Base-by-base conservation (phyloP, 2,113 vertebrate species). In the Okapia johnstoni region DNA sequence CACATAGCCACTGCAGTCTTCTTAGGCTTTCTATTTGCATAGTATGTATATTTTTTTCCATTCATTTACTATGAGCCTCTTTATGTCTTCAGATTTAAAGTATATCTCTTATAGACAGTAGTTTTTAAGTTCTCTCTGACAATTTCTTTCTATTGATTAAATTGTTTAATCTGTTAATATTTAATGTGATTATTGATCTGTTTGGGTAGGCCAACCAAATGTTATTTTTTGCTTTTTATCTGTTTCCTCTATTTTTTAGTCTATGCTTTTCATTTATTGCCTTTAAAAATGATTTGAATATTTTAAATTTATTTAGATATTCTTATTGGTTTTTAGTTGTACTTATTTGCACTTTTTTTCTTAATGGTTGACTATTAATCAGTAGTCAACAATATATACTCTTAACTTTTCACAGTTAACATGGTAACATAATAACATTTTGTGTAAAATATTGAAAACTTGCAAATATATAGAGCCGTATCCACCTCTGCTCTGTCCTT, bases 281-380 rank as follows among this genome's bases (percentile, higher is more conserved):
- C 54, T 89, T 97, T 92, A 57, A 95, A 93, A 92, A 94, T 77
- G 79, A 94, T 94, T 86, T 79, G 48, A 58, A 58, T 50, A 36
- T 88, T 96, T 92, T 57, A 61, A 76, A 48, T 86, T 94, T 15
- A 89, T 60, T 83, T 66, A 92, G 43, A 66, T 89, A 81, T 63
- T 95, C 33, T 55, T 76, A 46, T 23, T 80, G 48, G 9, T 92
- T 86, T 94, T 86, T 54, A 89, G 16, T 5, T 77, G 52, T 92
- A 8, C 11, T 85, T 86, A 13, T 73, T 84, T 94, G 28, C 3
- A 36, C 23, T 81, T 77, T 88, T 79, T 85, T n/a, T 21, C 36
- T 95, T 40, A 57, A 46, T 85, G 6, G 6, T 50, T 96, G 40
- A 88, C 5, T 50, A 33, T 48, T 61, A 57, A 88, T 57, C 87